Evolutionary conservation across 2,113 vertebrate species (phyloP), one percentile per base, ranked within the genome.

Genomic region (Oreochromis tanganicae): DNA sequence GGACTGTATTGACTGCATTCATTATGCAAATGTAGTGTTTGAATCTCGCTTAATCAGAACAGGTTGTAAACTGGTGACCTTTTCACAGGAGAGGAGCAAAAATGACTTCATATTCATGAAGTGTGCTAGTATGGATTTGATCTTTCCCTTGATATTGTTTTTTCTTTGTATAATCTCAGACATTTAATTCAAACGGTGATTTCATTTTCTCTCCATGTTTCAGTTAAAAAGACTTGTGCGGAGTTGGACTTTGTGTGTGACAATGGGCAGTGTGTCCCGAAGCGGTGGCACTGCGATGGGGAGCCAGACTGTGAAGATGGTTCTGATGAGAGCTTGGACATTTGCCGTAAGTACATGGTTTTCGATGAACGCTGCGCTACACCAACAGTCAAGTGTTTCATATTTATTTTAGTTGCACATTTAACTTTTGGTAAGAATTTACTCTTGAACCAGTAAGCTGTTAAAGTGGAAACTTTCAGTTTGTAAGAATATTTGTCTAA

Each of bases 251-350:
- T 99, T 32, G 97, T 99, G 24, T 99, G 99, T 92, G 86, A 56
- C 71, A 99, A 96, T 46, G 98, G 98, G 13, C 98, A 99, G 29
- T 99, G 99, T 88, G 95, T 99, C 66, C 98, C 99, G 1, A 98
- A 96, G 94, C 95, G 98, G 8, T 99, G 99, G 99, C 97, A 98
- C 85, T 99, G 99, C 81, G 98, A 99, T 4, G 99, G 99, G 1
- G 98, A 99, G 79, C 97, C 97, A 0, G 99, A 99, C 94, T 99
- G 99, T 1, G 99, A 99, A 87, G 99, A 99, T 9, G 97, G 96
- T 1, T 98, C 99, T 1, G 99, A 99, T 0, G 99, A 99, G 95
- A 97, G 96, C 81, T 73, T 95, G 0, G 97, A 98, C 19, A 96
- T 98, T 89, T 99, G 99, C 94, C 96, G 99, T 99, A 96, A 99